Conservation (phyloP, 1,140 invertebrate genomes). For the Euglossa dilemma region DNA sequence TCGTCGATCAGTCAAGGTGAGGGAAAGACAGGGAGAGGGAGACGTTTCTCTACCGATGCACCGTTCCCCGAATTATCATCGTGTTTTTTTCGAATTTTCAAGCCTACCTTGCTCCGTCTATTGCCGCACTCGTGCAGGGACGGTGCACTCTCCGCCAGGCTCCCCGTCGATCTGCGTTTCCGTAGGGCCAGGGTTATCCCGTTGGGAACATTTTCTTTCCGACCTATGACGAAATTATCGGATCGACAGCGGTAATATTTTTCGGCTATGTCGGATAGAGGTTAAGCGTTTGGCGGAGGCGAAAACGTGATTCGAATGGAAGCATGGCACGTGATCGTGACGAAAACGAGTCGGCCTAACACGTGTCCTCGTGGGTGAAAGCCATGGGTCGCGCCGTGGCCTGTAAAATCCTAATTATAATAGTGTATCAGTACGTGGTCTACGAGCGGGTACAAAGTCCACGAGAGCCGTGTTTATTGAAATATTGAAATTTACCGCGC, state of each 20-base stretch:
- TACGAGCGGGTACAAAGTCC: background rate
- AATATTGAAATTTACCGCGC: background rate
- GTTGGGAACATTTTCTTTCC: too few relatives aligned
- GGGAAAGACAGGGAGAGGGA: too few relatives aligned
- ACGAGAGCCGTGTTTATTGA: background rate
- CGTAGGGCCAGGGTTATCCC: too few relatives aligned
- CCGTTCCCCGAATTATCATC: too few relatives aligned
- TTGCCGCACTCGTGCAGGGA: too few relatives aligned
- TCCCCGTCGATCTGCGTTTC: too few relatives aligned
- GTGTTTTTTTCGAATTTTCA: too few relatives aligned
- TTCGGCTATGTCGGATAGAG: background rate
- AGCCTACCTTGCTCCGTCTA: too few relatives aligned
- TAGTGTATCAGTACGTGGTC: background rate
- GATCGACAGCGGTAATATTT: rapidly evolving
- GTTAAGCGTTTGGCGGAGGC: background rate
- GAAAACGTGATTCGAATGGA: background rate
- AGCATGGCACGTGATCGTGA: background rate
- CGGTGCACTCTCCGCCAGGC: too few relatives aligned
- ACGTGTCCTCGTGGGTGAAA: background rate
- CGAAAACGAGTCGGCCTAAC: background rate
- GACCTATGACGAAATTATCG: background rate
- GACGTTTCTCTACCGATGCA: too few relatives aligned
- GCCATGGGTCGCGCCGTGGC: background rate
- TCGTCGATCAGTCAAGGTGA: background rate
- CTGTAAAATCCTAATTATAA: background rate